Base-by-base conservation (phyloP, 2,113 vertebrate species). In the Tiliqua scincoides region DNA sequence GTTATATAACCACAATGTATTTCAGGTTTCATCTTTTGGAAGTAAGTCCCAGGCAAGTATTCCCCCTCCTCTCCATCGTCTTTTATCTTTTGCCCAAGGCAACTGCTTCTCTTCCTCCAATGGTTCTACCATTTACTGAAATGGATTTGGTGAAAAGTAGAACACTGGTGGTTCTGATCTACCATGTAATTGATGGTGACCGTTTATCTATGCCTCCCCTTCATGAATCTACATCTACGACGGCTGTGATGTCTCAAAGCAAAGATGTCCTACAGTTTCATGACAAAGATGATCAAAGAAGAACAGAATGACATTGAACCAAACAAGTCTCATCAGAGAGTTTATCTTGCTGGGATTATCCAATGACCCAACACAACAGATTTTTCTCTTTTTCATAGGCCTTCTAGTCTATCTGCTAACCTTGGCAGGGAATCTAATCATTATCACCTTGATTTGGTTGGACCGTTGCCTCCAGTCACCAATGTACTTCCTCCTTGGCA, bases 401-500 rank as follows among this genome's bases (percentile, higher is more conserved):
- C 62, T 87, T 17, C 20, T 87, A 32, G 87, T 76, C 48, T 87
- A 87, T 76, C 80, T 35, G 12, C 20, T 79, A 82, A 92, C 89
- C 1, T 68, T 83, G 43, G 37, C 32, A 37, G 87, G 79, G 77
- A 90, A 90, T n/a, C 67, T 89, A n/a, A 40, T 48, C 81, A 88
- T 87, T 35, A 79, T 88, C 70, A 86, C 61, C 59, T 75, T 90
- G 23, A 89, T 80, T 84, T 59, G 82, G 61, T 76, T 65, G 10
- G 35, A 87, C n/a, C 20, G 74, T 40, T 82, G 3, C 14, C 77
- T 91, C 14, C 84, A 90, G 78, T 87, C 54, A 5, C 87, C 91
- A 63, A 87, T 87, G 89, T 92, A 85, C 54, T 87, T 88, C 62
- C 79, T 89, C 74, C 89, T 88, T 73, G 75, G 87, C 70, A 84